phyloP scores from a whole-genome alignment of 2,888 invertebrate species.

The Aromia moschata region DNA sequence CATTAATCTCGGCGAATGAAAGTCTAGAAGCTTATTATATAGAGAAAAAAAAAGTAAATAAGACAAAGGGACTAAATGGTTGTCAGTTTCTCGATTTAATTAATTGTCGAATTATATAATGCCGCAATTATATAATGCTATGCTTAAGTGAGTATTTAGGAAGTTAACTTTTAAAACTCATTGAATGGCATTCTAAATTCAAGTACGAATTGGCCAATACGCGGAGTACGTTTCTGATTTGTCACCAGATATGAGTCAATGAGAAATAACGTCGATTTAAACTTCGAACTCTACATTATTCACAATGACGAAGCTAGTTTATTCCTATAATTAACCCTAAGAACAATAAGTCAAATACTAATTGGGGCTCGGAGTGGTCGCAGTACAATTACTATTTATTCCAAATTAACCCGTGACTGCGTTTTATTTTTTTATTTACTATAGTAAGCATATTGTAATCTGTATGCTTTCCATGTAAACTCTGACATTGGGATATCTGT shows the following conservation, averaged over 20 bases:
- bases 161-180: conserved; percentile 1
- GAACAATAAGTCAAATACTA: not conserved
- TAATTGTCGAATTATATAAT: not conserved
- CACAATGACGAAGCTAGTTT: not conserved
- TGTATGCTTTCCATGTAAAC: no score
- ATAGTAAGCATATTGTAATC: not conserved
- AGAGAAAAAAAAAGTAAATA: no score
- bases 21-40: no score
- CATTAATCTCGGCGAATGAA: no score
- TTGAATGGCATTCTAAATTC: not conserved
- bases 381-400: not conserved
- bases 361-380: not conserved
- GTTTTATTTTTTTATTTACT: not conserved
- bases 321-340: no score
- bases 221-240: not conserved
- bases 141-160: not conserved
- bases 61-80: no score
- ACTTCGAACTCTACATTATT: not conserved
- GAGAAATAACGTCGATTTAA: not conserved
- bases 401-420: not conserved
- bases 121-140: not conserved
- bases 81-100: no score
- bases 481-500: no score
- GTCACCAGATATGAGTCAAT: not conserved
- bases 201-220: not conserved